Percentiles rank a stretch among this genome's conserved stretches.
phyloP scores from a whole-genome alignment of 1,140 invertebrate genomes.

The Cotesia vestalis region DNA sequence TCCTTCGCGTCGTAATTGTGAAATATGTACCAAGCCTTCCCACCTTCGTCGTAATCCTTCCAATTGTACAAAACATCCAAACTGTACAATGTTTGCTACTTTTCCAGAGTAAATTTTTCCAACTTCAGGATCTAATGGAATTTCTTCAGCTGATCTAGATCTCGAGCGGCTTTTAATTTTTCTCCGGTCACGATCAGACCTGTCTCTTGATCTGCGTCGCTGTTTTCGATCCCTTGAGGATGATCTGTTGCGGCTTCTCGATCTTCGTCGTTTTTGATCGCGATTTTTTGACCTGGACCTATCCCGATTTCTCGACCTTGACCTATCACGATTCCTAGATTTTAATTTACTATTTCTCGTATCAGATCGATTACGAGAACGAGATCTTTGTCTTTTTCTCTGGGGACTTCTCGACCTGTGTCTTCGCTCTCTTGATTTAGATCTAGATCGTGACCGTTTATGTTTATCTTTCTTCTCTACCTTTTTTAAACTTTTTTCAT shows the following conservation, averaged over 20 bases:
- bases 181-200: not conserved
- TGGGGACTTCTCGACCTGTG: constrained; percentile 36
- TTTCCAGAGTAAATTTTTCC: constrained; percentile 90
- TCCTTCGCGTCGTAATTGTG: constrained; percentile 91
- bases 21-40: constrained; percentile 98
- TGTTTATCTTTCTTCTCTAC: constrained; percentile 55
- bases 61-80: constrained; percentile 97
- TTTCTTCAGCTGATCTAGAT: constrained; percentile 51
- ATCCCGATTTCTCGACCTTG: constrained; percentile 37
- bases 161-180: constrained; percentile 27
- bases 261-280: constrained; percentile 62
- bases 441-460: constrained; percentile 51
- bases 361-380: constrained; percentile 41
- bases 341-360: constrained; percentile 41
- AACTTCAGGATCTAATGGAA: constrained; percentile 64
- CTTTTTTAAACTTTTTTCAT: constrained; percentile 34
- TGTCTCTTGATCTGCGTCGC: constrained; percentile 9
- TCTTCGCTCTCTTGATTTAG: constrained; percentile 56
- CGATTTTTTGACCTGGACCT: constrained; percentile 35
- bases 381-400: constrained; percentile 49
- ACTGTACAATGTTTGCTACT: constrained; percentile 94
- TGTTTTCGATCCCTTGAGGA: not conserved
- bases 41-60: constrained; percentile 87
- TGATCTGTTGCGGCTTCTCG: constrained; percentile 40
- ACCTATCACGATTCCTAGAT: constrained; percentile 46